Percentiles rank a stretch among this genome's conserved stretches.
Evolutionary conservation across 2,888 invertebrate species (phyloP).

Genomic region (Epirrhoe tristata): DNA sequence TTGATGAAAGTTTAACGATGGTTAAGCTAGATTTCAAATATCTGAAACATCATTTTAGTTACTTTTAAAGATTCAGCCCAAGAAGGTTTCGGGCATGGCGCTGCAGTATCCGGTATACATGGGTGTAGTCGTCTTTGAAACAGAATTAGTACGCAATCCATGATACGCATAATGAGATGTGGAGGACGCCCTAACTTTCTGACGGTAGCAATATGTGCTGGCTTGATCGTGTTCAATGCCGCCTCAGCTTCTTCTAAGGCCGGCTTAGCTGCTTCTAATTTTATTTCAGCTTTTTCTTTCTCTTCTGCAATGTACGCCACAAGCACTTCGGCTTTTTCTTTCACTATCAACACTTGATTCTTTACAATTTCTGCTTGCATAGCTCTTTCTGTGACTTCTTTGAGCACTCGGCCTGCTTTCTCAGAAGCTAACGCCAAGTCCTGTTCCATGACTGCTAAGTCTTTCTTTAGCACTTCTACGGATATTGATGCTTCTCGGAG

Average conservation of each 20-base stretch:
- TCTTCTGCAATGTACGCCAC: conserved; percentile 95
- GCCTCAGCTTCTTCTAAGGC: conserved; percentile 98
- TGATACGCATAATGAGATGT: conserved; percentile 98
- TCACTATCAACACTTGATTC: conserved; percentile 97
- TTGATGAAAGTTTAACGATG: too few relatives aligned
- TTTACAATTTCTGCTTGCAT: conserved; percentile 98
- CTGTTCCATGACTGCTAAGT: conserved; percentile 97
- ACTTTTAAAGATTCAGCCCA: conserved; percentile 98
- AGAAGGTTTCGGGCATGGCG: conserved; percentile 96
- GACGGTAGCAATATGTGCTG: conserved; percentile 97
- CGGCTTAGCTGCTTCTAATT: conserved; percentile 97
- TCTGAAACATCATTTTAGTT: not conserved
- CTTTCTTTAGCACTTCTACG: conserved; percentile 95
- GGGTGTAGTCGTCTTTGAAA: conserved; percentile 96
- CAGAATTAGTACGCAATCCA: conserved; percentile 97
- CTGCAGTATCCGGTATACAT: conserved; percentile 91
- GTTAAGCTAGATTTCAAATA: not conserved
- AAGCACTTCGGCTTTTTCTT: conserved; percentile 96
- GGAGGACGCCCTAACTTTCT: conserved; percentile 97
- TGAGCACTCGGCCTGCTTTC: conserved; percentile 94
- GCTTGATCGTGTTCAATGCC: conserved; percentile 98
- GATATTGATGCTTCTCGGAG: conserved; percentile 97
- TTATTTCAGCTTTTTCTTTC: conserved; percentile 95
- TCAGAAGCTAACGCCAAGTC: conserved; percentile 96
- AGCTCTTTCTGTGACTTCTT: conserved; percentile 96